These are phyloP conservation scores for Eciton burchellii DNA, from an alignment of 1,140 invertebrate genomes.

Conservation along the genomic window DNA sequence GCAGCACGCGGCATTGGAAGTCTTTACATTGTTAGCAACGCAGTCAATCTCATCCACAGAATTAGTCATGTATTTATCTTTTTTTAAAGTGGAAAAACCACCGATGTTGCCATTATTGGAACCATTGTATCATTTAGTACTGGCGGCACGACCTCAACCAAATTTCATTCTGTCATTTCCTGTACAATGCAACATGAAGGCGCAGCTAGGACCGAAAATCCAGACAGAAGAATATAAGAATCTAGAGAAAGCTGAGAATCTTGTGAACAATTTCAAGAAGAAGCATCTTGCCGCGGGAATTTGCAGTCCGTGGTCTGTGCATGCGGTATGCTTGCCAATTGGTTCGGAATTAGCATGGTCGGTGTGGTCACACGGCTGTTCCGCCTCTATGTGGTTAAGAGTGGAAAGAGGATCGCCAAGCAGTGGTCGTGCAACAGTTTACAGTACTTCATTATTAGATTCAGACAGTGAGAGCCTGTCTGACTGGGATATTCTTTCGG, in stretches of 20 bases:
- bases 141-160: conserved; percentile 85
- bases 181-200: conserved; percentile 50
- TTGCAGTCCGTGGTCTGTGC: conserved; percentile 85
- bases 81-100: conserved; percentile 86
- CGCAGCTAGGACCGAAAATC: conserved; percentile 10
- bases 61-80: conserved; percentile 85
- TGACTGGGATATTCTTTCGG: conserved; percentile 84
- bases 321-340: conserved; percentile 85
- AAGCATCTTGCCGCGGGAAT: conserved; percentile 80
- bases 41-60: conserved; percentile 86
- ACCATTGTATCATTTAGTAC: conserved; percentile 85
- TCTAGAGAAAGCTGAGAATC: conserved; percentile 77
- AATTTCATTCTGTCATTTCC: conserved; percentile 88
- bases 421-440: conserved; percentile 64
- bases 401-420: conserved; percentile 80
- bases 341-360: conserved; percentile 86
- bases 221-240: conserved; percentile 74
- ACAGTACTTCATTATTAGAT: conserved; percentile 71
- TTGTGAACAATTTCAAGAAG: conserved; percentile 80
- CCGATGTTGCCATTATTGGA: conserved; percentile 85
- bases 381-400: conserved; percentile 86
- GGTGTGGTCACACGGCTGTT: conserved; percentile 88
- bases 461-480: conserved; percentile 81
- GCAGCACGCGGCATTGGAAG: conserved; percentile 87
- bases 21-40: conserved; percentile 86